Conservation (phyloP, 2,797 vertebrate species). For the Oreochromis mossambicus region DNA sequence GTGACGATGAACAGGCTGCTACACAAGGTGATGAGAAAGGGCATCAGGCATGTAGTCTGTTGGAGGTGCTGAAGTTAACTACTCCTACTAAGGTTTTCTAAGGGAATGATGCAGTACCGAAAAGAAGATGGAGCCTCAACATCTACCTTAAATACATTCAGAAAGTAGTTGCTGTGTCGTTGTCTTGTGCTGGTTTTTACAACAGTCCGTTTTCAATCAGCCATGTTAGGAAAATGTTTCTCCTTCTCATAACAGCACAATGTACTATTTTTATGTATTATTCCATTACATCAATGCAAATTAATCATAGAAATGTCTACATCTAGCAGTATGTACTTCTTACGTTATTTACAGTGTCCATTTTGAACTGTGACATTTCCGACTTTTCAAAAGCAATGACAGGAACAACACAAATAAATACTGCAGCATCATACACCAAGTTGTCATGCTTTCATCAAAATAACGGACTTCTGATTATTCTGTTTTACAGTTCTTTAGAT, state of each 20-base stretch:
- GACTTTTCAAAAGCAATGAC: conserved; percentile 76
- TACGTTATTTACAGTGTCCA: conserved; percentile 78
- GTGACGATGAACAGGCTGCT: conserved; percentile 48
- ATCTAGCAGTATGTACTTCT: conserved; percentile 65
- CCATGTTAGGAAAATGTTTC: conserved; percentile 83
- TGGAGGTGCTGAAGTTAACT: conserved; percentile 29
- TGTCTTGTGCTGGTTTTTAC: conserved; percentile 86
- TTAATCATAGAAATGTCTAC: conserved; percentile 79
- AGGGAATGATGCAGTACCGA: conserved; percentile 45
- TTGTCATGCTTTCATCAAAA: conserved; percentile 79
- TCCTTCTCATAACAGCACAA: conserved; percentile 81
- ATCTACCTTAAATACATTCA: conserved; percentile 84
- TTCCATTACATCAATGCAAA: conserved; percentile 76
- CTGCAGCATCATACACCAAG: conserved; percentile 78
- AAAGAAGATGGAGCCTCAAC: conserved; percentile 71
- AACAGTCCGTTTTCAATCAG: conserved; percentile 89
- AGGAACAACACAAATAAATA: conserved; percentile 80
- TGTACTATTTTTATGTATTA: conserved; percentile 65
- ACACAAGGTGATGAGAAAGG: conserved; percentile 46
- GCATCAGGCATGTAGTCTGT: conserved; percentile 24
- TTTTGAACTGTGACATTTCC: conserved; percentile 70
- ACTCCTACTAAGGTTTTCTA: conserved; percentile 35
- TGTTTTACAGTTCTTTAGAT: conserved; percentile 56
- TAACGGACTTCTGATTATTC: conserved; percentile 66
- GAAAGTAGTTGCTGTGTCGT: conserved; percentile 79